Evolutionary conservation across 2,113 vertebrate genomes (phyloP), one percentile per base, ranked within the genome.

Genomic region (Bungarus multicinctus): DNA sequence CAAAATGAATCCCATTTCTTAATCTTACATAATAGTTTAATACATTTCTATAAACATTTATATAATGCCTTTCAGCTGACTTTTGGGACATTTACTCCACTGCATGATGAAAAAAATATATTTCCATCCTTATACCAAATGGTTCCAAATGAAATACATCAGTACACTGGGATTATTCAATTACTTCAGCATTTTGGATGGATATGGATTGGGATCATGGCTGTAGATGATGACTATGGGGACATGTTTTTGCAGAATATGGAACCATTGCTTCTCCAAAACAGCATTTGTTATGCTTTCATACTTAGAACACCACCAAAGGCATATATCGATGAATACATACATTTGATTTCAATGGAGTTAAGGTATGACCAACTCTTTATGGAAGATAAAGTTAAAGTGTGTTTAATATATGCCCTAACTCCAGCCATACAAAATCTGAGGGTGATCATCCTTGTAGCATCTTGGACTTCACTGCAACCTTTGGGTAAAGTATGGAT

Each of bases 141-240:
- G 89, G 45, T 69, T 2, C 89, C 89, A 23, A 53, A 90, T 39
- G 90, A 91, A 91, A 8, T 9, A 0, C 12, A 85, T 45, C 90
- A 91, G 1, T 91, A 30, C 39, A 30, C 0, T 25, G 90, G 90
- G 2, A 6, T 45, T n/a, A 25, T 91, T 12, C 53, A 2, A 4
- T 47, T 91, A 86, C 34, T 91, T 57, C 90, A 45, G 10, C 34
- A 91, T 85, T 91, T 91, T n/a, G 14, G 11, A 30, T 91, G 90
- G 90, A 58, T 1, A 0, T 91, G 90, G 90, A 30, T 91, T 86
- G 90, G 90, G 7, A 54, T 91, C 2, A 1, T 86, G 8, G 53
- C 81, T 58, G 27, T 58, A 54, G 90, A 86, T 91, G 90, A 91
- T 86, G 90, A 86, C 27, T 43, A 86, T 22, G 90, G 90, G 3